Evolutionary conservation across 1,140 invertebrate species (phyloP), one percentile per base, ranked within the genome.

Genomic region (Pseudomyrmex dendroicus): DNA sequence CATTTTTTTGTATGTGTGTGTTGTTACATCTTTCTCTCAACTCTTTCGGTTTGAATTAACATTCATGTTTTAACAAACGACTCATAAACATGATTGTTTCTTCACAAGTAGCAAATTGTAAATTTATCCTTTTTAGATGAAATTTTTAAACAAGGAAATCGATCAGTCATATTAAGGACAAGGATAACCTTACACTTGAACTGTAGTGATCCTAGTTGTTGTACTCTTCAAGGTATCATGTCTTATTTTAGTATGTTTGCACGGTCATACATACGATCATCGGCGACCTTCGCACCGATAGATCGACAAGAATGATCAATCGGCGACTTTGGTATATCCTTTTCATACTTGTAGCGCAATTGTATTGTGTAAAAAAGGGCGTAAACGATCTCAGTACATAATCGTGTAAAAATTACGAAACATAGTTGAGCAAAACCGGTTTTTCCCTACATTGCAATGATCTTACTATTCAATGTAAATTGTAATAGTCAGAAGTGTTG

Each of bases 141-240:
- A 52, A 48, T 35, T 5, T 5, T 5, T 5, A 68, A 25, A 10
- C 12, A 25, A 70, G 4, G 5, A 9, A 56, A 25, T 50, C 15
- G 2, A 66, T 66, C 2, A 35, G 3, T 50, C 13, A 61, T 73
- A 50, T 52, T 48, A 46, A 44, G 17, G 15, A 76, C 56, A 63
- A 63, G 22, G n/a, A 76, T 54, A 66, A 12, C 8, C 20, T 68
- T 54, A 68, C 15, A n/a, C 62, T 54, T 67, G 35, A 77, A 67
- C 17, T 57, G 13, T 15, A 2, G 8, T 35, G 35, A 57, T 22
- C 9, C 9, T 57, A 22, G 2, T 13, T n/a, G 17, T 48, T 13
- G 12, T 46, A 5, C 2, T 59, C 5, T 46, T 46, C 52, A 78
- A 78, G 35, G 13, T 57, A 67, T 13, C 74, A n/a, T 22, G 13